These are phyloP conservation scores for Andrena fulva DNA, from an alignment of 2,888 invertebrate species.

Conservation along the genomic window DNA sequence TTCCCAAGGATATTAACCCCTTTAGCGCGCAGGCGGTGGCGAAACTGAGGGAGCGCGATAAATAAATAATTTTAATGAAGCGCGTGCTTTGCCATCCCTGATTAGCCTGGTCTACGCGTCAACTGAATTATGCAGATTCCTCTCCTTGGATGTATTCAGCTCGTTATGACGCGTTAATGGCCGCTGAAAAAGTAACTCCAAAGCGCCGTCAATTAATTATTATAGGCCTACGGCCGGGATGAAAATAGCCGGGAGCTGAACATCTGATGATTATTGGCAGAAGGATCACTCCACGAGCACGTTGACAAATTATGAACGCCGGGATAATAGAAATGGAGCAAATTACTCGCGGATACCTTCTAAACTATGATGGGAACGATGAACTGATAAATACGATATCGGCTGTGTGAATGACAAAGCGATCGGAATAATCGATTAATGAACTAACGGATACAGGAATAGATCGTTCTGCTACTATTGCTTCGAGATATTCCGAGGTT, in stretches of 20 bases:
- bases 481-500: neutral
- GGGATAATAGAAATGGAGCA: neutral
- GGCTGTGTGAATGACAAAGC: neutral
- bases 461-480: neutral
- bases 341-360: neutral
- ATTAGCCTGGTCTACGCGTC: conserved; percentile 54
- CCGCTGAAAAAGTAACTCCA: conserved; percentile 12
- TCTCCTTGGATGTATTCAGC: conserved; percentile 37
- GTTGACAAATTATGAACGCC: neutral
- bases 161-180: conserved; percentile 27
- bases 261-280: neutral
- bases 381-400: neutral
- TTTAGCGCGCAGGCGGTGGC: conserved; percentile 32
- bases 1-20: conserved; percentile 69
- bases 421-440: neutral
- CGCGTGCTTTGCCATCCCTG: conserved; percentile 49
- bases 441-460: neutral
- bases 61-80: conserved; percentile 67
- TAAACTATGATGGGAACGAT: neutral
- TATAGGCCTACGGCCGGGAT: neutral
- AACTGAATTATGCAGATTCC: conserved; percentile 47
- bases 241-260: neutral
- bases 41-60: conserved; percentile 36
- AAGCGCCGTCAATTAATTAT: conserved; percentile 25
- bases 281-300: neutral